Evolutionary conservation across 2,888 invertebrate species (phyloP).

Genomic region (Ophion costatus): DNA sequence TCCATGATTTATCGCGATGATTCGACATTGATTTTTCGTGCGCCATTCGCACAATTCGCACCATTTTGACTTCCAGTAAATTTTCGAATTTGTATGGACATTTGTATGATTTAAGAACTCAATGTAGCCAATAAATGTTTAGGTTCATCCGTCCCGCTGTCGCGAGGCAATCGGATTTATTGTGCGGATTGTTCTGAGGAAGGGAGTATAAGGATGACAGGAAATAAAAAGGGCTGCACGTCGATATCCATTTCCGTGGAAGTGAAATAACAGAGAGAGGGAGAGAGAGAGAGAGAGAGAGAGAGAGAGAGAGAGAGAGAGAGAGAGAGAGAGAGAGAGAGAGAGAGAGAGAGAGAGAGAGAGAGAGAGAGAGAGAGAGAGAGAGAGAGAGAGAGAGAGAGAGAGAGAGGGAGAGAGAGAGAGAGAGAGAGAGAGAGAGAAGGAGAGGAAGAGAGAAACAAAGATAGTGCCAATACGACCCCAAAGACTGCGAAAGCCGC

Average conservation of each 20-base stretch:
- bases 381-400: constrained; percentile 22
- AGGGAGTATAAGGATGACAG: constrained; percentile 53
- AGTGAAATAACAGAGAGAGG: constrained; percentile 37
- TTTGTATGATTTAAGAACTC: constrained; percentile 1
- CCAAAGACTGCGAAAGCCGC: constrained; percentile 34
- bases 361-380: too few relatives aligned
- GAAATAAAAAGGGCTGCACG: constrained; percentile 53
- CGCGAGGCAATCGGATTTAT: constrained; percentile 41
- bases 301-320: too few relatives aligned
- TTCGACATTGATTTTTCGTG: neutral
- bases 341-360: too few relatives aligned
- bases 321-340: constrained; percentile 20
- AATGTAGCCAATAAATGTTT: neutral
- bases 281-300: too few relatives aligned
- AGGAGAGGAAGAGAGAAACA: constrained; percentile 19
- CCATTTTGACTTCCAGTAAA: neutral
- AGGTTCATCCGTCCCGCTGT: constrained; percentile 39
- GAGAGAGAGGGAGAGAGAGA: neutral
- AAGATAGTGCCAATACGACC: constrained; percentile 25
- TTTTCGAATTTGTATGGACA: neutral
- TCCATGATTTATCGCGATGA: neutral
- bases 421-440: too few relatives aligned
- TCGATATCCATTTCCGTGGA: constrained; percentile 53
- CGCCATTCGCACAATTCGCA: neutral
- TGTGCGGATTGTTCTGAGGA: neutral